These are phyloP conservation scores for Erebia aethiops DNA, from an alignment of 2,888 invertebrate species.

Conservation along the genomic window DNA sequence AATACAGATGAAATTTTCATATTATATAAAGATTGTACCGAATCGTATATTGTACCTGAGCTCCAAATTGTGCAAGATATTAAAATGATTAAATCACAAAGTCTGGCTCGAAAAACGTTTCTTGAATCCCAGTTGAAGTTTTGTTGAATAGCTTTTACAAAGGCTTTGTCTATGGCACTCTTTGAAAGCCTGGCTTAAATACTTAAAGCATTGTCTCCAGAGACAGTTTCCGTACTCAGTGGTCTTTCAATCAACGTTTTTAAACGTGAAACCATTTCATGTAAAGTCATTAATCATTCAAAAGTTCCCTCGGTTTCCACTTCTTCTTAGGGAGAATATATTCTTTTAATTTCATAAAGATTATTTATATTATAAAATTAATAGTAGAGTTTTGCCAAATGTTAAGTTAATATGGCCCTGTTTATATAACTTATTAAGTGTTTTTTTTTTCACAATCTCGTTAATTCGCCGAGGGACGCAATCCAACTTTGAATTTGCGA, in stretches of 20 bases:
- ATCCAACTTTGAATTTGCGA: neutral
- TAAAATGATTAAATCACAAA: neutral
- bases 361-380: neutral
- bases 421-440: neutral
- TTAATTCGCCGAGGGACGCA: neutral
- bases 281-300: neutral
- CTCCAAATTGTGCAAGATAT: constrained; percentile 1
- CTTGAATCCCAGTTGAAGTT: too few relatives aligned
- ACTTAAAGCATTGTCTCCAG: too few relatives aligned
- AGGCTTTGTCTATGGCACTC: too few relatives aligned
- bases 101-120: neutral
- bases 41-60: neutral
- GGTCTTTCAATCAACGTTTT: neutral
- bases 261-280: neutral
- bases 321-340: neutral
- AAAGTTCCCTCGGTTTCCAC: neutral
- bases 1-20: neutral
- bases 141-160: too few relatives aligned
- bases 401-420: neutral
- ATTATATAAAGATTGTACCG: neutral
- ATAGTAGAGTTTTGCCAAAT: neutral
- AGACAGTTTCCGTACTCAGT: too few relatives aligned
- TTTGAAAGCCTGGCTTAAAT: too few relatives aligned
- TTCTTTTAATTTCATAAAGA: neutral
- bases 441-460: neutral